These are phyloP conservation scores for Ascaphus truei DNA, from an alignment of 2,113 vertebrate species.

Conservation along the genomic window DNA sequence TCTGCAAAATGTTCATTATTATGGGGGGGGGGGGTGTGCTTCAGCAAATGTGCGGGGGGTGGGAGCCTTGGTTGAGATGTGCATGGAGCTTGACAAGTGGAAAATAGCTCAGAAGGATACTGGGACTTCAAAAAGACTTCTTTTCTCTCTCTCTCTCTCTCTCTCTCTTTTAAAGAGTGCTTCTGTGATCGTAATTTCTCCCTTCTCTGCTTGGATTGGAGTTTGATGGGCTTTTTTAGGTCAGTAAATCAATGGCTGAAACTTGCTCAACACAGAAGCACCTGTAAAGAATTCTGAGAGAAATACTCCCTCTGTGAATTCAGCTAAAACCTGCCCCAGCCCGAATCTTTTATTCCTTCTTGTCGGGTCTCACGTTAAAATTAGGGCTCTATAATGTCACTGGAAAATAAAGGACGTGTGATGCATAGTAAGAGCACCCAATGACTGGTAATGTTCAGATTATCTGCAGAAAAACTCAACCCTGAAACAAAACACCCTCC, in stretches of 20 bases:
- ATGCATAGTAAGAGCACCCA: not conserved
- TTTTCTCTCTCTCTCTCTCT: conserved; percentile 3
- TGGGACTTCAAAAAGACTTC: conserved; percentile 52
- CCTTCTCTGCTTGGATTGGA: conserved; percentile 50
- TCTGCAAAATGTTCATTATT: too few relatives aligned
- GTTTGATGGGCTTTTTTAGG: conserved; percentile 57
- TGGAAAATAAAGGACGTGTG: not conserved
- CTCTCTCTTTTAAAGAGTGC: conserved; percentile 31
- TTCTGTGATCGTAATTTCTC: conserved; percentile 54
- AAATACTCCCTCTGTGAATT: conserved; percentile 47
- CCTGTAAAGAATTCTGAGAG: conserved; percentile 55
- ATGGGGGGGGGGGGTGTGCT: too few relatives aligned
- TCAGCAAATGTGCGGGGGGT: conserved; percentile 17
- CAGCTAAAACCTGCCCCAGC: conserved; percentile 42
- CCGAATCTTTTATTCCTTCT: conserved; percentile 35
- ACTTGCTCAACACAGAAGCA: conserved; percentile 56
- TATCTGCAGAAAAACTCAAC: not conserved
- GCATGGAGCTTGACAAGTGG: conserved; percentile 67
- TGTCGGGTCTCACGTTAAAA: conserved; percentile 2
- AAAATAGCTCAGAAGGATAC: conserved; percentile 65
- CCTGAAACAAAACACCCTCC: too few relatives aligned
- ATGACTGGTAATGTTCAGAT: not conserved
- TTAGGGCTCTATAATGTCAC: not conserved
- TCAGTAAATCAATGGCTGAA: conserved; percentile 62
- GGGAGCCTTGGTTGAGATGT: conserved; percentile 51